A percentile compares a stretch with the other conserved stretches of the same genome.
Conservation (phyloP, 2,113 vertebrate species). For the Fulica atra region DNA sequence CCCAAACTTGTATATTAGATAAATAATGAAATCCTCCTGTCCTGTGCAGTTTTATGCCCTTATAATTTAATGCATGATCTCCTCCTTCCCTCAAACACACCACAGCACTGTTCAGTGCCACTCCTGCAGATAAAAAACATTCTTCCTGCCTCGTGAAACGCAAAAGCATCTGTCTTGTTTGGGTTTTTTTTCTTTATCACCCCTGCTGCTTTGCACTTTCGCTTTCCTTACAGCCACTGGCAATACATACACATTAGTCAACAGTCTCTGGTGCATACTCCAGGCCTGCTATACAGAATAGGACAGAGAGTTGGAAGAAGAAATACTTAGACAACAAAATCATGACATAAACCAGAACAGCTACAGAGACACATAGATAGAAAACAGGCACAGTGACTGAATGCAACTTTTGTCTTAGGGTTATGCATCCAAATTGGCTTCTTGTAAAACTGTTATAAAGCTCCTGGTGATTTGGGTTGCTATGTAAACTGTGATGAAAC, state of each 20-base stretch:
- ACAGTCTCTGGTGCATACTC: not conserved
- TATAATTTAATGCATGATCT: slow-evolving; percentile 16
- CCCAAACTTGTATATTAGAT: not conserved
- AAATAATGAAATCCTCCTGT: slow-evolving; percentile 10
- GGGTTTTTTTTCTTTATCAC: not conserved
- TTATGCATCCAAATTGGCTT: not conserved
- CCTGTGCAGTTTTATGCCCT: not conserved
- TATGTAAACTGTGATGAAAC: not conserved
- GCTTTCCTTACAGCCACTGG: not conserved
- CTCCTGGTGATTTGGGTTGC: not conserved
- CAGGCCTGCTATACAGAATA: not conserved
- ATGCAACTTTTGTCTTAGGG: not conserved
- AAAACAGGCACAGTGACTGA: not conserved
- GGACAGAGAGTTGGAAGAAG: not conserved
- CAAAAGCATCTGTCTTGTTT: not conserved
- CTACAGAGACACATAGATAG: not conserved
- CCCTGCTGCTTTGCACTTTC: not conserved
- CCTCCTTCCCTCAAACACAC: not conserved
- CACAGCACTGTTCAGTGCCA: not conserved
- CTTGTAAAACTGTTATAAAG: not conserved
- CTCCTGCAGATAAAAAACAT: not conserved
- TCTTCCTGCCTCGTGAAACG: not conserved
- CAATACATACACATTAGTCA: not conserved
- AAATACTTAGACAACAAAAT: not conserved
- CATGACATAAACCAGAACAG: slow-evolving; percentile 12